These are phyloP conservation scores for Mionectes macconnelli DNA, from an alignment of 2,113 vertebrate species.

Conservation along the genomic window DNA sequence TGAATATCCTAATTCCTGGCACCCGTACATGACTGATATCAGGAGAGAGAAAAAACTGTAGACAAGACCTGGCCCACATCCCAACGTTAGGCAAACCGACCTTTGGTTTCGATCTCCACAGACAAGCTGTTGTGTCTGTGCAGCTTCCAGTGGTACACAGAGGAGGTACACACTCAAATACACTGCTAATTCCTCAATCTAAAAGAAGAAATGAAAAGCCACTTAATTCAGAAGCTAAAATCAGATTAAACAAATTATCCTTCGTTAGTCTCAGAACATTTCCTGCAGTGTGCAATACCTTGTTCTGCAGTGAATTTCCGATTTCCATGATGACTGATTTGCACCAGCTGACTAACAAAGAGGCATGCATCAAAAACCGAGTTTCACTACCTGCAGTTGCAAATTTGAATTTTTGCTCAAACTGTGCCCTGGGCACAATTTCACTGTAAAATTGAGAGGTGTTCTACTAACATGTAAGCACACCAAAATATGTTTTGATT, in stretches of 20 bases:
- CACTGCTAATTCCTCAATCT: neutral
- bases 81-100: neutral
- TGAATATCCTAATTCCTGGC: slow-evolving; percentile 26
- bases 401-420: neutral
- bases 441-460: neutral
- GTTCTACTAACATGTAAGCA: neutral
- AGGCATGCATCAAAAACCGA: neutral
- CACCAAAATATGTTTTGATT: neutral
- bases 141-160: neutral
- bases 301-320: neutral
- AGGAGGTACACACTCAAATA: neutral
- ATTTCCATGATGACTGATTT: neutral
- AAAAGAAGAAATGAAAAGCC: neutral
- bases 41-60: slow-evolving; percentile 6
- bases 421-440: neutral
- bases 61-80: slow-evolving; percentile 12
- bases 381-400: neutral
- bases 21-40: neutral
- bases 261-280: neutral
- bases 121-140: neutral
- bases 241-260: neutral
- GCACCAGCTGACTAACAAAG: neutral
- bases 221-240: neutral
- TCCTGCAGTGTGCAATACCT: neutral
- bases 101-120: neutral